These are phyloP conservation scores for Cephus runcator DNA, from an alignment of 2,888 invertebrate genomes.

Conservation along the genomic window DNA sequence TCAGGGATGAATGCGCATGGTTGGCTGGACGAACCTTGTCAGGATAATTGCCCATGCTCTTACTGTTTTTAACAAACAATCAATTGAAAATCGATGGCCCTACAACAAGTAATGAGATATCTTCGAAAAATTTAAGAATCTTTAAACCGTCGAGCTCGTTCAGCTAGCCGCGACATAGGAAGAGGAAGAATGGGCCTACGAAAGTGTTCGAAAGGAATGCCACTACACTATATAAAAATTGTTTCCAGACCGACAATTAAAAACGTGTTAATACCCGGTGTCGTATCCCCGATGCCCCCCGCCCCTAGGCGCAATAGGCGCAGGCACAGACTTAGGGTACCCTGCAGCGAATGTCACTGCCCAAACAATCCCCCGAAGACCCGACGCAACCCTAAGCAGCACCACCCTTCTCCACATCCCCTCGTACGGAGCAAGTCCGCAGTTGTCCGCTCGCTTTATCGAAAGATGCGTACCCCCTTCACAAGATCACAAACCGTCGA, in stretches of 20 bases:
- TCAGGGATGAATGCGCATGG: constrained; percentile 50
- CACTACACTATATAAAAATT: constrained; percentile 59
- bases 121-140: background rate
- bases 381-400: constrained; percentile 40
- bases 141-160: constrained; percentile 5
- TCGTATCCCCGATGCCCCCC: constrained; percentile 62
- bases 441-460: constrained; percentile 65
- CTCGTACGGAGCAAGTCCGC: constrained; percentile 66
- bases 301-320: constrained; percentile 65
- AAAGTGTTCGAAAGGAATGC: constrained; percentile 37
- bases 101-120: background rate
- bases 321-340: constrained; percentile 65
- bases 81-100: no score
- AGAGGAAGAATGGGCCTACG: constrained; percentile 11
- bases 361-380: constrained; percentile 52
- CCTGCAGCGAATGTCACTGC: constrained; percentile 64
- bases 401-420: constrained; percentile 48
- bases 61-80: no score
- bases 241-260: constrained; percentile 66
- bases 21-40: constrained; percentile 47
- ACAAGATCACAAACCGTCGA: constrained; percentile 63
- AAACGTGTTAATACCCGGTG: constrained; percentile 65
- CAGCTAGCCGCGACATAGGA: constrained; percentile 7
- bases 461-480: constrained; percentile 63
- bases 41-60: no score